A percentile compares a stretch with the other conserved stretches of the same genome.
Conservation (phyloP, 2,113 vertebrate species). For the Lonchura striata region DNA sequence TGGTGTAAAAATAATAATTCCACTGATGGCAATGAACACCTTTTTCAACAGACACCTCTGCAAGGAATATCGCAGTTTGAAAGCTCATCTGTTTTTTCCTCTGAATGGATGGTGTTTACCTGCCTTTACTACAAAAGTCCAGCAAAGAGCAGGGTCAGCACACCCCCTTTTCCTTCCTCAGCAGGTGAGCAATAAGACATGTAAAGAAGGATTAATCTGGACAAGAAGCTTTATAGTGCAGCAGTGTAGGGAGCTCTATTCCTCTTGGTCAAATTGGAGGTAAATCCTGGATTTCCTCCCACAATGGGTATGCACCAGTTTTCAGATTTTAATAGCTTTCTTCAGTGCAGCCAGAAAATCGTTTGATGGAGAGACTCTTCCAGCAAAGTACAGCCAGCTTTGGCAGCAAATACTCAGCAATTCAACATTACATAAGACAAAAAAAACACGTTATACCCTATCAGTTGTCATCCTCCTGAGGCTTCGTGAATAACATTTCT, state of each 20-base stretch:
- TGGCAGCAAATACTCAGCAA: background rate
- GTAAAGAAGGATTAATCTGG: background rate
- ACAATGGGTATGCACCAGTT: background rate
- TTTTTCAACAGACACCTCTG: background rate
- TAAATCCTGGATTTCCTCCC: background rate
- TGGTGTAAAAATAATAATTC: background rate
- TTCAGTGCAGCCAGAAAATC: background rate
- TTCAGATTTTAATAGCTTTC: background rate
- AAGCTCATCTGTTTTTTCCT: background rate
- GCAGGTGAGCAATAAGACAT: background rate
- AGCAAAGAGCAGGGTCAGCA: background rate
- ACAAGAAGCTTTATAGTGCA: background rate
- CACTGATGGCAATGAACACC: background rate
- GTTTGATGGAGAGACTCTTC: background rate
- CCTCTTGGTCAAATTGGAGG: background rate
- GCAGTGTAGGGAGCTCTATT: background rate
- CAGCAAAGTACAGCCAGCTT: background rate
- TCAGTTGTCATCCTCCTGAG: background rate
- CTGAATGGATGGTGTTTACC: background rate
- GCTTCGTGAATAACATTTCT: background rate
- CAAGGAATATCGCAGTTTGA: background rate
- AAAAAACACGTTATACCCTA: fast-evolving
- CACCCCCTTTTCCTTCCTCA: background rate
- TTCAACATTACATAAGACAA: background rate
- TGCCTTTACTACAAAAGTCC: background rate